Conservation (phyloP, 2,888 invertebrate species). For the Apamea monoglypha region DNA sequence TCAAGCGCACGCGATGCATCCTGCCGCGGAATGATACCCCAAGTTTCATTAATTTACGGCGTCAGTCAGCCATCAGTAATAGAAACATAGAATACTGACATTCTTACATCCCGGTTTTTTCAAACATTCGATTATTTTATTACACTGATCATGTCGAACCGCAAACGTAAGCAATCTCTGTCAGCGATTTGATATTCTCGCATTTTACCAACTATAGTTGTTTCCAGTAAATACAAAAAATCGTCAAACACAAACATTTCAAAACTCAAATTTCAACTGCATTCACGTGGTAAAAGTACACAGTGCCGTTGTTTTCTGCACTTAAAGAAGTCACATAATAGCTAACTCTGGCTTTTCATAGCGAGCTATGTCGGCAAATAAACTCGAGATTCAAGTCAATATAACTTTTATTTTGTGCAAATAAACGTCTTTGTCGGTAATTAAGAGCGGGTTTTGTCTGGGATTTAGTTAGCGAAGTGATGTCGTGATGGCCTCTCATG, state of each 20-base stretch:
- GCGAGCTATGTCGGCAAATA: conserved; percentile 4
- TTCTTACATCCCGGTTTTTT: too few species aligned
- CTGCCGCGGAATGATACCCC: not conserved
- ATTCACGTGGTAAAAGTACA: not conserved
- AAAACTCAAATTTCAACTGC: not conserved
- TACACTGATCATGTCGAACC: not conserved
- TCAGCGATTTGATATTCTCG: not conserved
- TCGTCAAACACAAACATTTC: not conserved
- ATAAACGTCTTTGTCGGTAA: not conserved
- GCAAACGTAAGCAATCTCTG: not conserved
- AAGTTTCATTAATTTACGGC: not conserved
- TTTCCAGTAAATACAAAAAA: not conserved
- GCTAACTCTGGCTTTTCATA: not conserved
- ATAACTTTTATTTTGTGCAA: conserved; percentile 4
- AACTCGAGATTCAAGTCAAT: conserved; percentile 3
- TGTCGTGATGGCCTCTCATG: not conserved
- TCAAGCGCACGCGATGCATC: conserved; percentile 4
- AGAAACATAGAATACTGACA: not conserved
- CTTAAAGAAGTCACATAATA: not conserved
- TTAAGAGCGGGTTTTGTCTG: not conserved
- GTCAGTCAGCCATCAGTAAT: not conserved
- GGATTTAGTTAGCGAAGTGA: not conserved
- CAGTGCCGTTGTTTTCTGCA: not conserved
- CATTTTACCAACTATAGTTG: not conserved
- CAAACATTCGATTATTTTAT: not conserved